A percentile compares a stretch with the other conserved stretches of the same genome.
These are phyloP conservation scores for Lissonota sp. DNA, from an alignment of 2,888 invertebrate genomes.

Conservation along the genomic window DNA sequence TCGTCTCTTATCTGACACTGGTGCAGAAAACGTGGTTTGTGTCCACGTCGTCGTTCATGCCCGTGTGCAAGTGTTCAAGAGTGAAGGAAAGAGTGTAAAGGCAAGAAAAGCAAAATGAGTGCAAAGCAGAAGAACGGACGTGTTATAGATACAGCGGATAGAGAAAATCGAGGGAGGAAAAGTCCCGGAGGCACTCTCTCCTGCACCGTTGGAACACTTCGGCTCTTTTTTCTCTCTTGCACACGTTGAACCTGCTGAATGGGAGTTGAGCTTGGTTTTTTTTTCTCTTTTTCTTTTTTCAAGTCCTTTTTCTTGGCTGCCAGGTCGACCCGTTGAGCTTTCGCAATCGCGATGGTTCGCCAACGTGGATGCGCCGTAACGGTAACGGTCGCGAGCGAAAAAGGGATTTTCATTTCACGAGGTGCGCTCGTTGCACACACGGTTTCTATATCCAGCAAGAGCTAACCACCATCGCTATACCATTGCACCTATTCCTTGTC, in stretches of 20 bases:
- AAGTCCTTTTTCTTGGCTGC: constrained; percentile 51
- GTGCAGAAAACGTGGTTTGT: constrained; percentile 26
- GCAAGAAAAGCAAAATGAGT: constrained; percentile 44
- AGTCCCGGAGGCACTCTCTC: constrained; percentile 52
- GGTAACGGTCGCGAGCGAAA: constrained; percentile 69
- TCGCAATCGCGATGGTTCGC: constrained; percentile 68
- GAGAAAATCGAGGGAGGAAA: constrained; percentile 37
- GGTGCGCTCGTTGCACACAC: constrained; percentile 35
- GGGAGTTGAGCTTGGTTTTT: neutral
- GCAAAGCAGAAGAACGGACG: constrained; percentile 6
- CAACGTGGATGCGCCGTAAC: constrained; percentile 66
- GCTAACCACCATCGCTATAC: constrained; percentile 15
- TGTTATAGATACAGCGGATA: constrained; percentile 5
- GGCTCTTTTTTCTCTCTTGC: constrained; percentile 29
- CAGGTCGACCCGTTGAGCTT: constrained; percentile 61
- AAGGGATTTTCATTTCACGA: constrained; percentile 67
- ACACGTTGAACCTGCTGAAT: constrained; percentile 12
- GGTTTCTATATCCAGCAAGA: constrained; percentile 26
- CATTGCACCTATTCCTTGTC: neutral
- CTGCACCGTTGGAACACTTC: constrained; percentile 21
- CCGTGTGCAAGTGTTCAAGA: constrained; percentile 25
- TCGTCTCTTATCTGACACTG: constrained; percentile 18
- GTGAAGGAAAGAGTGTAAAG: constrained; percentile 33
- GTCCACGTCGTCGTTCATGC: neutral
- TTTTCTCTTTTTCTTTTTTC: constrained; percentile 54